A percentile compares a stretch with the other conserved stretches of the same genome.
These are phyloP conservation scores for Pycnonotus jocosus DNA, from an alignment of 2,113 vertebrate genomes.

Conservation along the genomic window DNA sequence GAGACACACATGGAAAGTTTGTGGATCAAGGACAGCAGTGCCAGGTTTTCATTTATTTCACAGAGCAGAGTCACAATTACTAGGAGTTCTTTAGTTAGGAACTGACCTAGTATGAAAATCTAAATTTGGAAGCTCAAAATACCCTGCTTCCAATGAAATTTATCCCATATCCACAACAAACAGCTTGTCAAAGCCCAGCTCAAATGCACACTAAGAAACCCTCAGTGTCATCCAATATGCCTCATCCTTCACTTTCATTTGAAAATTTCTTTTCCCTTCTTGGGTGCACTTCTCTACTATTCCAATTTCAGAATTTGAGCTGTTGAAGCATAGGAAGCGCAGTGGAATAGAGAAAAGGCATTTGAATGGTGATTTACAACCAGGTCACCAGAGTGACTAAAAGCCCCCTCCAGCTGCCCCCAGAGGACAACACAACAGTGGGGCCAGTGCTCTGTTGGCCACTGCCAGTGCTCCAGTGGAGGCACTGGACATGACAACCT, in stretches of 20 bases:
- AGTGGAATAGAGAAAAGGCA: neutral
- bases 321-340: neutral
- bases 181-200: neutral
- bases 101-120: neutral
- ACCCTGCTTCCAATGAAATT: neutral
- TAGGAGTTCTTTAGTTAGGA: neutral
- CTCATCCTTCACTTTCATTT: neutral
- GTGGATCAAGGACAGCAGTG: neutral
- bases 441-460: rapidly evolving
- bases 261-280: neutral
- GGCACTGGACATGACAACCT: rapidly evolving
- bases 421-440: rapidly evolving
- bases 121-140: neutral
- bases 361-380: neutral
- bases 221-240: neutral
- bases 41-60: neutral
- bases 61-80: neutral
- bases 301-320: neutral
- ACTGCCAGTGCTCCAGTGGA: rapidly evolving
- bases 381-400: neutral
- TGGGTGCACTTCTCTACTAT: neutral
- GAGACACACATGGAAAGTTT: neutral
- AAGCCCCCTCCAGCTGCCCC: neutral
- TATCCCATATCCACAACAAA: neutral
- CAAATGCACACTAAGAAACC: neutral